Evolutionary conservation across 2,888 invertebrate genomes (phyloP).

Genomic region (Silvanus unidentatus): DNA sequence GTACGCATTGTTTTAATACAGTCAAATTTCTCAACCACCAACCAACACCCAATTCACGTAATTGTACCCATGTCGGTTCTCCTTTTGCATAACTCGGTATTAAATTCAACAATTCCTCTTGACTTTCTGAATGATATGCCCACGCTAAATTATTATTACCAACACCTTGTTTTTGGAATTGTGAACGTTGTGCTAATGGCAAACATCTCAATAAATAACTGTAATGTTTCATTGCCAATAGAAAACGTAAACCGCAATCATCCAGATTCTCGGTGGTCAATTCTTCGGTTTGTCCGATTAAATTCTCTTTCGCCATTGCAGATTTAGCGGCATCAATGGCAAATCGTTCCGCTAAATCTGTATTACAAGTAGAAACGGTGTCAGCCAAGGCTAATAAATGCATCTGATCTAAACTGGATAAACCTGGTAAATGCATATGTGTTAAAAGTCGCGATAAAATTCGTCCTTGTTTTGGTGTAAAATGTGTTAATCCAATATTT

Average conservation of each 20-base stretch:
- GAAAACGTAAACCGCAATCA: slow-evolving; percentile 93
- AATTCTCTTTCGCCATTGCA: slow-evolving; percentile 60
- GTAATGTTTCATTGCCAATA: slow-evolving; percentile 96
- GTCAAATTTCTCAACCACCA: slow-evolving; percentile 93
- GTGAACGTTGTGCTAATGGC: slow-evolving; percentile 80
- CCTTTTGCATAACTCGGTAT: slow-evolving; percentile 84
- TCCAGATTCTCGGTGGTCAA: slow-evolving; percentile 77
- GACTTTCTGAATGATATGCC: slow-evolving; percentile 98
- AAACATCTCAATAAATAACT: slow-evolving; percentile 90
- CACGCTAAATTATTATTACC: slow-evolving; percentile 91
- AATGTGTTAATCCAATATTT: slow-evolving; percentile 62
- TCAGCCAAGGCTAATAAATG: slow-evolving; percentile 97
- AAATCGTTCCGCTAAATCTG: slow-evolving; percentile 79
- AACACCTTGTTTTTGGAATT: slow-evolving; percentile 80
- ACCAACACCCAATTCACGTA: slow-evolving; percentile 85
- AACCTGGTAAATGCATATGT: slow-evolving; percentile 92
- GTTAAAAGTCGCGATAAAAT: slow-evolving; percentile 85
- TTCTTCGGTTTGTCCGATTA: slow-evolving; percentile 52
- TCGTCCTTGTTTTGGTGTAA: slow-evolving; percentile 77
- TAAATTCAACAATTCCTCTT: slow-evolving; percentile 85
- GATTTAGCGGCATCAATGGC: slow-evolving; percentile 64
- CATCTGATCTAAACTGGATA: slow-evolving; percentile 96
- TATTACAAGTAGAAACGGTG: slow-evolving; percentile 91
- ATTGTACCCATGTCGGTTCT: slow-evolving; percentile 80
- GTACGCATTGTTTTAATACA: slow-evolving; percentile 76